Evolutionary conservation across 2,797 vertebrate genomes (phyloP), one percentile per base, ranked within the genome.

Genomic region (Oophaga sylvatica): DNA sequence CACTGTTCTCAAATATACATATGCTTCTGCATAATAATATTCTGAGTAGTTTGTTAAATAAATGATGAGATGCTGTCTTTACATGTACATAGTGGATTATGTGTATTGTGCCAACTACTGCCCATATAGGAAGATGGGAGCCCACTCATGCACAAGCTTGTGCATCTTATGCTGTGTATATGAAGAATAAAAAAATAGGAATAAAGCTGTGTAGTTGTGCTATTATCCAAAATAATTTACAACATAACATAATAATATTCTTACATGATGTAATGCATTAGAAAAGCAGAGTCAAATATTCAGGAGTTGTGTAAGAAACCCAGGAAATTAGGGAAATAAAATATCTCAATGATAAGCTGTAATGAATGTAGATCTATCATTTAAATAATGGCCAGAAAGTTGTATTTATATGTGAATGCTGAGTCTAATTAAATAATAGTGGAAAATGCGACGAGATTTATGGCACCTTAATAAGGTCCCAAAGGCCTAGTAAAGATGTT

Each of bases 401-500:
- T 86, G 70, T 83, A 93, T 91, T 92, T 94, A 93, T 90, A 80
- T 90, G 91, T 86, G 92, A 89, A 90, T 90, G 91, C 87, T 85
- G 90, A 92, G 92, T 91, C 80, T 94, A 92, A 94, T 94, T 93
- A 94, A 94, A 91, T 94, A 94, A 94, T 92, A 93, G 91, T 81
- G 92, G 90, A 92, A 91, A 90, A 93, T 94, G 92, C 91, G 88
- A 92, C 91, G 90, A 90, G 91, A 91, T 94, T 94, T 94, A 92
- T 91, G 91, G 90, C 90, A 85, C 91, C 90, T 91, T 93, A 94
- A 94, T 93, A 89, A 7, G 84, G 87, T 94, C 93, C 90, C 92
- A 89, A 89, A 91, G 90, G 93, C 90, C 94, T 91, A 92, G 90
- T 92, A 94, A 94, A 93, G 92, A 90, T 90, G 87, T 90, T 80